A percentile compares a stretch with the other conserved stretches of the same genome.
phyloP scores from a whole-genome alignment of 2,797 vertebrate species.

The Mormyrops attenuatus region DNA sequence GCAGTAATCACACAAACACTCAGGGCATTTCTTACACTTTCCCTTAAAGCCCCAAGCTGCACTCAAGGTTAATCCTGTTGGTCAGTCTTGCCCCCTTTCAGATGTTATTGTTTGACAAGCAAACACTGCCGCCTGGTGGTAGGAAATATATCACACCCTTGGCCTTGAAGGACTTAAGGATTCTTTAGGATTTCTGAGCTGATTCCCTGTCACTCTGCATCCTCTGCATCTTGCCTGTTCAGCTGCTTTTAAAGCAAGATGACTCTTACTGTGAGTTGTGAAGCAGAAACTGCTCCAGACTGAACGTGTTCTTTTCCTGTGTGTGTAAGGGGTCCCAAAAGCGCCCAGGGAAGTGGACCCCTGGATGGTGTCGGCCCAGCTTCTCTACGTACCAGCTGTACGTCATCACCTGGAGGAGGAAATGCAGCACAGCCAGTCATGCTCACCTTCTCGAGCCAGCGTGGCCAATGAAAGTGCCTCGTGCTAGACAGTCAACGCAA shows the following conservation, averaged over 20 bases:
- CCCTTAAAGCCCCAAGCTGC: conserved; percentile 27
- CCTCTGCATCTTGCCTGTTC: background rate
- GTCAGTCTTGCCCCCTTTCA: conserved; percentile 50
- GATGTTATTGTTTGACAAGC: conserved; percentile 57
- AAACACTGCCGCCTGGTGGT: conserved; percentile 77
- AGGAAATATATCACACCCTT: conserved; percentile 17
- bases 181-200: background rate
- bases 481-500: background rate
- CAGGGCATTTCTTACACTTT: background rate
- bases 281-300: conserved; percentile 81
- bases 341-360: conserved; percentile 77
- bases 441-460: background rate
- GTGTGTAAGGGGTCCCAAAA: conserved; percentile 73
- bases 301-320: conserved; percentile 74
- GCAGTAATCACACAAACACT: conserved; percentile 12
- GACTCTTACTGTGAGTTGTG: conserved; percentile 81
- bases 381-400: conserved; percentile 90
- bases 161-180: conserved; percentile 12
- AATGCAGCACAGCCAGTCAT: background rate
- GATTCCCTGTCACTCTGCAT: background rate
- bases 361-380: conserved; percentile 75
- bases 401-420: conserved; percentile 84
- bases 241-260: background rate
- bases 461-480: background rate
- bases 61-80: conserved; percentile 49